Evolutionary conservation across 2,888 invertebrate species (phyloP).

Genomic region (Penaeus monodon): DNA sequence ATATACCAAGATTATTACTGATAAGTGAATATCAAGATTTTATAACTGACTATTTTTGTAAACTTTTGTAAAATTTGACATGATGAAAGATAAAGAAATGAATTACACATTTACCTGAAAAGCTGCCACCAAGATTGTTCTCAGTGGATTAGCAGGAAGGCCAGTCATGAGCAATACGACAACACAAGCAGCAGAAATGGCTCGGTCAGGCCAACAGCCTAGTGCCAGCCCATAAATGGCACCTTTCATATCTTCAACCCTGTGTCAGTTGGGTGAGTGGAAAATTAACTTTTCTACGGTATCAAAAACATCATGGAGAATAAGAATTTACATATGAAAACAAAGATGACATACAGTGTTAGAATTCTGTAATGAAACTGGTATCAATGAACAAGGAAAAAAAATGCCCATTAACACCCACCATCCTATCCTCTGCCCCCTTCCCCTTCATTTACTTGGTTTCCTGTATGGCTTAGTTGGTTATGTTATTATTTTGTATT

Average conservation of each 20-base stretch:
- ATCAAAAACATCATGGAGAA: too few relatives aligned
- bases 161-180: slow-evolving; percentile 40
- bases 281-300: too few relatives aligned
- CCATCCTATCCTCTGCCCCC: too few relatives aligned
- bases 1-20: background rate
- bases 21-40: background rate
- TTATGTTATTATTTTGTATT: too few relatives aligned
- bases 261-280: background rate
- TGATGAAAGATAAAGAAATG: background rate
- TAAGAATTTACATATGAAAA: too few relatives aligned
- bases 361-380: background rate
- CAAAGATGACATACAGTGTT: background rate
- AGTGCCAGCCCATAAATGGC: slow-evolving; percentile 41
- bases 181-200: slow-evolving; percentile 39
- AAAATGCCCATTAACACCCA: too few relatives aligned
- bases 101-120: slow-evolving; percentile 28
- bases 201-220: slow-evolving; percentile 48
- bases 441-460: too few relatives aligned
- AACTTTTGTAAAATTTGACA: too few relatives aligned
- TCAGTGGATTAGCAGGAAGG: slow-evolving; percentile 31
- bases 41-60: background rate
- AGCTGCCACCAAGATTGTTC: slow-evolving; percentile 33
- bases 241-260: slow-evolving; percentile 26
- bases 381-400: too few relatives aligned
- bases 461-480: too few relatives aligned